Evolutionary conservation across 2,888 invertebrate genomes (phyloP), one percentile per base, ranked within the genome.

Genomic region (Arctia plantaginis): DNA sequence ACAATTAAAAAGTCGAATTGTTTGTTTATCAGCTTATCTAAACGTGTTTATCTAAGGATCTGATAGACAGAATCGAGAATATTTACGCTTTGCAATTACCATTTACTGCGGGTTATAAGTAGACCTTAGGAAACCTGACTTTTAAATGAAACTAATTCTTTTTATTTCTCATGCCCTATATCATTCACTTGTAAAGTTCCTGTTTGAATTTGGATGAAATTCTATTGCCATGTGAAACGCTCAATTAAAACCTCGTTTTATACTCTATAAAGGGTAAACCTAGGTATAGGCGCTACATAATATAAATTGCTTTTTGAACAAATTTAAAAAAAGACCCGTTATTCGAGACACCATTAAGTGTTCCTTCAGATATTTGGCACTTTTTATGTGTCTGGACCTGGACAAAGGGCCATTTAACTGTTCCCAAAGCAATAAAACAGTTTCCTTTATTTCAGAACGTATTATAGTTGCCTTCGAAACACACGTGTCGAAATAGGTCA

Each of bases 321-420:
- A 44, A 27, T 10, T 74, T 80, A 84, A 23, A 51, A 87, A 89
- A 87, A 88, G 86, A 76, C 82, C 91, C 91, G 90, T 92, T 93
- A 91, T 79, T 79, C 80, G 83, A 85, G 88, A 83, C 80, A 85
- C 88, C 87, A 91, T 91, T 89, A 93, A 92, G 89, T 81, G 85
- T 84, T 87, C 84, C 86, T 83, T 89, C 84, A 78, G 87, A 90
- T 90, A 90, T 92, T 92, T 86, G 89, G 88, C 84, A 85, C 82
- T 88, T 93, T 93, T 94, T 93, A 93, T 93, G 91, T 91, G 94
- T 93, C 93, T 93, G 93, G 92, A 91, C 82, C 82, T 78, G 88
- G 87, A 93, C 93, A 93, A 93, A 93, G 93, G 90, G 86, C 86
- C 89, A 87, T 90, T 92, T 91, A 91, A 92, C 92, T 88, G 89